A percentile compares a stretch with the other conserved stretches of the same genome.
These are phyloP conservation scores for Ictidomys tridecemlineatus DNA, from an alignment of 2,113 vertebrate species.

Conservation along the genomic window DNA sequence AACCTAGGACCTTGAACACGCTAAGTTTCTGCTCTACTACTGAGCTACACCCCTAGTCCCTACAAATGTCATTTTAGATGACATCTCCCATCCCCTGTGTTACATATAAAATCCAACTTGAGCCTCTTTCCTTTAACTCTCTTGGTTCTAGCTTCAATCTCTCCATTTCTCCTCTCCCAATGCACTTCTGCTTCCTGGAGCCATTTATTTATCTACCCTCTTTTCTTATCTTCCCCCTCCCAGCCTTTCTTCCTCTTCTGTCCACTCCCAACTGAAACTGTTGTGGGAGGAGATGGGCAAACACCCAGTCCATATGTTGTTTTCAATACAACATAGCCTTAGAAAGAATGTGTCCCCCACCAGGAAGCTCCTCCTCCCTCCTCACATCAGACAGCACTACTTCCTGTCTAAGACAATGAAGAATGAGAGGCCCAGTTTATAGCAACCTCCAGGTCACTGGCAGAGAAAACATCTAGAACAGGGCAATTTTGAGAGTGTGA, in stretches of 20 bases:
- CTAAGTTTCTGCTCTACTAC: background rate
- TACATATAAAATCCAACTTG: background rate
- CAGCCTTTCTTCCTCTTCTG: background rate
- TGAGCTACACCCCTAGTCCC: background rate
- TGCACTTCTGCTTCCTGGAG: background rate
- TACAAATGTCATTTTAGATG: background rate
- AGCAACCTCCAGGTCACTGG: background rate
- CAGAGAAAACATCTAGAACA: background rate
- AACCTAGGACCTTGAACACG: background rate
- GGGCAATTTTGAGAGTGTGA: background rate
- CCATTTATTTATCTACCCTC: background rate
- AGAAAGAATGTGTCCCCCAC: background rate
- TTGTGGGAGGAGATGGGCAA: background rate
- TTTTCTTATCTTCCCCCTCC: background rate
- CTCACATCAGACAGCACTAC: background rate
- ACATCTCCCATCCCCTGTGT: background rate
- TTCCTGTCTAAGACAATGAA: background rate
- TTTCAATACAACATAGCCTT: background rate
- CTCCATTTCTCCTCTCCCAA: background rate
- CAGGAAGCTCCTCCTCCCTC: background rate
- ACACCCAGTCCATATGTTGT: background rate
- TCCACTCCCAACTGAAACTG: slow-evolving; percentile 40
- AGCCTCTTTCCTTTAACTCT: background rate
- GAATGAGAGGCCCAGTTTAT: background rate
- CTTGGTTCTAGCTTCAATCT: background rate